Base-by-base conservation (phyloP, 2,113 vertebrate genomes). In the Etia nguti region DNA sequence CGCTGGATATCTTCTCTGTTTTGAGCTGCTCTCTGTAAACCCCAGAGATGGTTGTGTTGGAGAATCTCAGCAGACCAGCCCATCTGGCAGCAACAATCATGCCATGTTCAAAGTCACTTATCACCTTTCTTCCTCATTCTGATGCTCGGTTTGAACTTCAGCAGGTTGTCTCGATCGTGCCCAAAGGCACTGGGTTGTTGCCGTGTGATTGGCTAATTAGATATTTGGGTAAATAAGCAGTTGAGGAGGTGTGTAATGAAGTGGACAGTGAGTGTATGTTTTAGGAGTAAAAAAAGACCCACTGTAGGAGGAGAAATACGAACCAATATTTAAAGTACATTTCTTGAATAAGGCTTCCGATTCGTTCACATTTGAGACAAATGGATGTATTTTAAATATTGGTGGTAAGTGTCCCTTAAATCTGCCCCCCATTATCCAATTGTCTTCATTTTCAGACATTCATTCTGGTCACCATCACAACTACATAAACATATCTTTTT, bases 141-240 rank as follows among this genome's bases (percentile, higher is more conserved):
- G 65, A 73, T 73, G 65, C 22, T 73, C 12, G 10, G 65, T 46
- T 1, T 16, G 38, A 43, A 41, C 65, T 70, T 43, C 36, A 60
- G 57, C 29, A 2, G 10, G 65, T 24, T 26, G 8, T 43, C 24
- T 10, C 0, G 2, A 46, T 16, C 22, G 3, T 6, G 22, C 0
- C 68, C 24, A 46, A 73, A 46, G 41, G 5, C 22, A 10, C 13
- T 6, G 22, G 46, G n/a, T 10, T 16, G n/a, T 0, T 73, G 8
- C 22, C 0, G 3, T 73, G 65, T 4, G 65, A 73, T 24, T 43
- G 65, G 1, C 65, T 70, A 4, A 70, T 43, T 24, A 43, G 65
- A 70, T 70, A 4, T 10, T 70, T 70, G n/a, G 11, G 12, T 68
- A 9, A 70, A 70, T 41, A 43, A 70, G 65, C 36, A 41, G 65